phyloP scores from a whole-genome alignment of 2,888 invertebrate species.

The Halocaridina rubra region DNA sequence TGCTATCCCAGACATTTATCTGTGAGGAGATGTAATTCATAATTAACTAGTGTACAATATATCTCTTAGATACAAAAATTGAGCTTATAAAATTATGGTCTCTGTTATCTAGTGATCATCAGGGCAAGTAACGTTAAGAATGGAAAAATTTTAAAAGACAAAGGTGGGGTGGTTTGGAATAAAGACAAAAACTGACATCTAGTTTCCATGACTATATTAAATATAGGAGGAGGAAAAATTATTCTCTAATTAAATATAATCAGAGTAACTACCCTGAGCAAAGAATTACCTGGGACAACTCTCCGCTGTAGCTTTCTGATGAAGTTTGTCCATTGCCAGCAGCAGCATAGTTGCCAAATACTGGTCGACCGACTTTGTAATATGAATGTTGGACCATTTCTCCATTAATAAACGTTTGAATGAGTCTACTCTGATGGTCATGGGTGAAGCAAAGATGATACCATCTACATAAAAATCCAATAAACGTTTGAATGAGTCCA shows the following conservation, averaged over 20 bases:
- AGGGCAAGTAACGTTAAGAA: too few species aligned
- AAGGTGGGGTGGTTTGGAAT: too few species aligned
- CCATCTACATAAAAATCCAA: conserved; percentile 3
- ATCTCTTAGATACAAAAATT: background rate
- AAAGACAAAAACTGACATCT: too few species aligned
- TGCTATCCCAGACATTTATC: conserved; percentile 39
- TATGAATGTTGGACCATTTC: background rate
- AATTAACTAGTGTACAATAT: background rate
- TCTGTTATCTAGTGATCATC: too few species aligned
- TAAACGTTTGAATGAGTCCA: background rate
- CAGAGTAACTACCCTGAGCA: background rate
- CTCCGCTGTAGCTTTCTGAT: conserved; percentile 36
- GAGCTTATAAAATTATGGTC: too few species aligned
- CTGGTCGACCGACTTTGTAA: background rate
- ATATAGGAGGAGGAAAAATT: background rate
- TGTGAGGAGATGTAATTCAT: background rate
- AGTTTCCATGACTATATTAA: too few species aligned
- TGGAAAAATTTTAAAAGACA: too few species aligned
- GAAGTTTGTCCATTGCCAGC: conserved; percentile 20
- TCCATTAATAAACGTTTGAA: conserved; percentile 20
- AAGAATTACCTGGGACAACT: conserved; percentile 18
- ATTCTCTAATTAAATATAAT: background rate
- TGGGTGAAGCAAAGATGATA: conserved; percentile 33
- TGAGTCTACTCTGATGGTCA: background rate
- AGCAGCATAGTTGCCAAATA: conserved; percentile 21